phyloP scores from a whole-genome alignment of 1,140 invertebrate genomes.

The Ostrea denselamellosa region DNA sequence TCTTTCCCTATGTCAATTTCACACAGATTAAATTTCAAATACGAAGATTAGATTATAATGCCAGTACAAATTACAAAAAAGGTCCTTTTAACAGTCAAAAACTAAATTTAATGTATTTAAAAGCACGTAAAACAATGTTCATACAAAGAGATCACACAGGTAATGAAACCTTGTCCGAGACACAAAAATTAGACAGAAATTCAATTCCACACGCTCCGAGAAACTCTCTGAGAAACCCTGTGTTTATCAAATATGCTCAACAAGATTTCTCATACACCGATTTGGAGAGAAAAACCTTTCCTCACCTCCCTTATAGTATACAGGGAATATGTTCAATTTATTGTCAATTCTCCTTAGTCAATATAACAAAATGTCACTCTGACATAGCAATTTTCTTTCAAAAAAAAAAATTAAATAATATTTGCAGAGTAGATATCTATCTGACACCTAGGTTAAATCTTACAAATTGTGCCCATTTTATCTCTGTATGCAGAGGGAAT shows the following conservation, averaged over 20 bases:
- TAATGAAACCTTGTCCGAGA: background rate
- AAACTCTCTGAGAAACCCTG: constrained; percentile 1
- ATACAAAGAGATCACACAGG: background rate
- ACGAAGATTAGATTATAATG: constrained; percentile 31
- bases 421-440: background rate
- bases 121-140: background rate
- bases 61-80: background rate
- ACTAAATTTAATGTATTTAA: background rate
- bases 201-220: background rate
- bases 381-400: background rate
- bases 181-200: background rate
- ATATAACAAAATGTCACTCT: background rate
- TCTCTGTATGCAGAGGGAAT: no score
- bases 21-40: constrained; percentile 36
- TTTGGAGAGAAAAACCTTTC: background rate
- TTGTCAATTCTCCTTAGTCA: background rate
- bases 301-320: background rate
- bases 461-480: no score
- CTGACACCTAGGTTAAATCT: background rate
- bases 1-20: constrained; percentile 24
- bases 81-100: constrained; percentile 1
- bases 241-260: constrained; percentile 31
- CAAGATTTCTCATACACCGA: background rate
- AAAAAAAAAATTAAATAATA: background rate
- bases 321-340: background rate